phyloP scores from a whole-genome alignment of 2,113 vertebrate species.

The Urocynchramus pylzowi region DNA sequence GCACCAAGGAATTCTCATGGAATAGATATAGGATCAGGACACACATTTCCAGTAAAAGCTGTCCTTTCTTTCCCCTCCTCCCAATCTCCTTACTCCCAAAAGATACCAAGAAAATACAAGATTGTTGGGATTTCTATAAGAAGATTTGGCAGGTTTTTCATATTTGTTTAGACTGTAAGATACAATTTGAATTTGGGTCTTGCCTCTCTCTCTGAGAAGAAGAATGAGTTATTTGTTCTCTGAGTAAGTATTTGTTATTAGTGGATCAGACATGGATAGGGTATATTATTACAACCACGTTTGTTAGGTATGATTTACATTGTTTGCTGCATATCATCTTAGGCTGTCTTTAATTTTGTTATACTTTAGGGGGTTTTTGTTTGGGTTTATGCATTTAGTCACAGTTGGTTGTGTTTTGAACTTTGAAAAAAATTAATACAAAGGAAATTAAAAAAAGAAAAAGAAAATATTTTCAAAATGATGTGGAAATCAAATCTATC shows the following conservation, averaged over 20 bases:
- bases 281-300: conserved; percentile 68
- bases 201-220: conserved; percentile 51
- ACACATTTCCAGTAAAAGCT: background rate
- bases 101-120: conserved; percentile 55
- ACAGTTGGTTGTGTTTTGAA: conserved; percentile 78
- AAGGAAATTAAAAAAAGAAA: conserved; percentile 80
- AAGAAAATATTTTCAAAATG: conserved; percentile 82
- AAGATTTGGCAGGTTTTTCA: conserved; percentile 61
- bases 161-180: conserved; percentile 65
- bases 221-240: conserved; percentile 68
- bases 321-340: conserved; percentile 67
- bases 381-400: conserved; percentile 79
- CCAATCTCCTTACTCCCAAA: conserved; percentile 19
- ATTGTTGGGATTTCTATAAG: conserved; percentile 62
- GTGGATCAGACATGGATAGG: conserved; percentile 76
- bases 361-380: conserved; percentile 69
- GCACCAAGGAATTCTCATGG: background rate
- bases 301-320: conserved; percentile 70
- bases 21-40: background rate
- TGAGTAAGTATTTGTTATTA: conserved; percentile 74
- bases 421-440: conserved; percentile 78
- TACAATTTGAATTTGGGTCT: conserved; percentile 68
- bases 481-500: conserved; percentile 81
- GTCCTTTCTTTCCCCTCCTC: background rate
- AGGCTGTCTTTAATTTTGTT: conserved; percentile 78